A percentile compares a stretch with the other conserved stretches of the same genome.
phyloP scores from a whole-genome alignment of 2,113 vertebrate species.

The Scolopax mira region DNA sequence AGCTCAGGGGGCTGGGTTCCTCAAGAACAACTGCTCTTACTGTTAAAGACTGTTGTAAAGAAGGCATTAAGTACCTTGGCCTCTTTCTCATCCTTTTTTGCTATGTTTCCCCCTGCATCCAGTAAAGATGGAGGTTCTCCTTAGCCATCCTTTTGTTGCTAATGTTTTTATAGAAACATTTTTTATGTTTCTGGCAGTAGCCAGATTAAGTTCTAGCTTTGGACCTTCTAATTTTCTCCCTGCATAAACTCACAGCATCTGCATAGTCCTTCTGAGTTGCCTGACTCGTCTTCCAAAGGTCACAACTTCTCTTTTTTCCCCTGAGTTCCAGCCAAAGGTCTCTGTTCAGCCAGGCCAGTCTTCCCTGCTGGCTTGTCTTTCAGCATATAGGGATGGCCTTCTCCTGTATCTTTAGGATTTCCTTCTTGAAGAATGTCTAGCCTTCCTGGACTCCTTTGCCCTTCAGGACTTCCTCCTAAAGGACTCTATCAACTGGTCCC shows the following conservation, averaged over 20 bases:
- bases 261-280: not conserved
- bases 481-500: not conserved
- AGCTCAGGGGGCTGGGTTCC: not conserved
- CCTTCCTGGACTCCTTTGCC: not conserved
- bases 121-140: not conserved
- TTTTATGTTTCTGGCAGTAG: not conserved
- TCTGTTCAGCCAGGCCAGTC: too few relatives aligned
- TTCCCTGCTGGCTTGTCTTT: too few relatives aligned
- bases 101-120: not conserved
- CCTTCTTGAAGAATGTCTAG: not conserved
- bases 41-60: not conserved
- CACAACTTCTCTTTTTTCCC: not conserved
- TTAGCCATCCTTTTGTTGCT: not conserved
- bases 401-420: too few relatives aligned
- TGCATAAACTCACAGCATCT: not conserved
- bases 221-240: not conserved
- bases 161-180: not conserved
- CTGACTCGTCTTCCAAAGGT: not conserved
- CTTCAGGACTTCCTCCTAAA: not conserved
- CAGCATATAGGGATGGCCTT: too few relatives aligned
- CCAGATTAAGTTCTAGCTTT: not conserved
- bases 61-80: not conserved
- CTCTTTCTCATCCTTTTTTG: not conserved
- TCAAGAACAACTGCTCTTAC: not conserved
- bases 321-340: not conserved